Evolutionary conservation across 2,797 vertebrate species (phyloP).

Genomic region (Astyanax mexicanus): DNA sequence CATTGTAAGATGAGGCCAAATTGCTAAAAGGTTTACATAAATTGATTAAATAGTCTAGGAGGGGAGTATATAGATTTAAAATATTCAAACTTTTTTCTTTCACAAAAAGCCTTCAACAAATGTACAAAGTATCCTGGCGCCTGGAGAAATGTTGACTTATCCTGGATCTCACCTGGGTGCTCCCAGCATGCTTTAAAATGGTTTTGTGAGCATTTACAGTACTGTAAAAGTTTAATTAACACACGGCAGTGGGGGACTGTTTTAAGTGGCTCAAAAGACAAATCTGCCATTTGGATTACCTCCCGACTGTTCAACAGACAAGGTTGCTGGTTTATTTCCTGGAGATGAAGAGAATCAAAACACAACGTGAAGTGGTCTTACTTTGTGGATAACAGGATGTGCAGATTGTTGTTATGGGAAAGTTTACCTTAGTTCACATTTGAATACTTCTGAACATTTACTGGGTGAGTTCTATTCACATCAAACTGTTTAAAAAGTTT

Average conservation of each 20-base stretch:
- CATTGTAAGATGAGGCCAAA: too few relatives aligned
- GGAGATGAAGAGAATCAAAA: not conserved
- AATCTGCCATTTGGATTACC: conserved; percentile 15
- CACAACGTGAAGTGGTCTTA: not conserved
- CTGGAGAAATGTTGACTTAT: not conserved
- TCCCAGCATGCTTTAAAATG: conserved; percentile 18
- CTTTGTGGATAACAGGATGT: not conserved
- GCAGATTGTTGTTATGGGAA: not conserved
- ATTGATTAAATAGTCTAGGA: too few relatives aligned
- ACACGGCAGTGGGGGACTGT: not conserved
- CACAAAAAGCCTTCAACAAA: too few relatives aligned
- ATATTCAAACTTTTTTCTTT: too few relatives aligned
- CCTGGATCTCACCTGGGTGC: conserved; percentile 2
- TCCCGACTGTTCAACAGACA: not conserved
- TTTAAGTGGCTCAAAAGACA: conserved; percentile 20
- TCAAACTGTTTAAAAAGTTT: too few relatives aligned
- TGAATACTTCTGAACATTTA: too few relatives aligned
- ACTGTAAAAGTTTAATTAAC: conserved; percentile 26
- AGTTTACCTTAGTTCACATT: too few relatives aligned
- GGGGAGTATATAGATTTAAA: too few relatives aligned
- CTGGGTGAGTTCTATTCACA: too few relatives aligned
- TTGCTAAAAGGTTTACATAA: too few relatives aligned
- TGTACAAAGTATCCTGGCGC: not conserved
- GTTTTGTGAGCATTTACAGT: conserved; percentile 4
- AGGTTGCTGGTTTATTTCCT: not conserved